These are phyloP conservation scores for Melanotus villosus DNA, from an alignment of 2,888 invertebrate genomes.

Conservation along the genomic window DNA sequence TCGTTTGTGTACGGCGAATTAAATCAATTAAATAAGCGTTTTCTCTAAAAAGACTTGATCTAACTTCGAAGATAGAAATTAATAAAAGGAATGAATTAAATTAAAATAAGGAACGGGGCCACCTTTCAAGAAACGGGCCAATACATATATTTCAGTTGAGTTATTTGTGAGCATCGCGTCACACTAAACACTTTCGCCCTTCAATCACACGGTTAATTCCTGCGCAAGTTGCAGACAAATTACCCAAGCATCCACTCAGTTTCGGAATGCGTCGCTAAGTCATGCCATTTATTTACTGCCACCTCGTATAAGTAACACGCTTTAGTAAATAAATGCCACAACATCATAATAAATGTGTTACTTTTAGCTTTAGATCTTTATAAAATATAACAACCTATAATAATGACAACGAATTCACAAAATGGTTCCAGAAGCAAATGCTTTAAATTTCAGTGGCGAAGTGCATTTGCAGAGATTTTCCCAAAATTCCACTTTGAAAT, in stretches of 20 bases:
- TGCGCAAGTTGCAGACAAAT: constrained; percentile 64
- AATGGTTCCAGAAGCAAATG: too few species aligned
- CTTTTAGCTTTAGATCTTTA: constrained; percentile 43
- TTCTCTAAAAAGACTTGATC: too few species aligned
- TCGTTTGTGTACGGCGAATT: background rate
- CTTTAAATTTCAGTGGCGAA: too few species aligned
- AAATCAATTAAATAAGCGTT: background rate
- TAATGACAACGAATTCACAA: constrained; percentile 16
- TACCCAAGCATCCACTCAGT: constrained; percentile 59
- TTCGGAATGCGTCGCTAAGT: constrained; percentile 61
- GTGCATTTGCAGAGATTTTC: too few species aligned
- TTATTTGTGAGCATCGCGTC: constrained; percentile 66
- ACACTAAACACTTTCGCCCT: constrained; percentile 65
- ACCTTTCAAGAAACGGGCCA: constrained; percentile 56
- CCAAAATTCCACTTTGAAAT: too few species aligned
- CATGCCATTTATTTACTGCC: constrained; percentile 61
- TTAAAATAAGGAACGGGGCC: constrained; percentile 51
- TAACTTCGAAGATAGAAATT: too few species aligned
- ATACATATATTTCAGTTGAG: constrained; percentile 58
- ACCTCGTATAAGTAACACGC: constrained; percentile 49
- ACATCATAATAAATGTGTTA: constrained; percentile 46
- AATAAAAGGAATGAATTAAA: too few species aligned
- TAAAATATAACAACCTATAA: constrained; percentile 32
- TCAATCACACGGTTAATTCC: constrained; percentile 65
- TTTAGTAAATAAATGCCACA: constrained; percentile 49